Base-by-base conservation (phyloP, 2,888 invertebrate species). In the Standfussiana lucernea region DNA sequence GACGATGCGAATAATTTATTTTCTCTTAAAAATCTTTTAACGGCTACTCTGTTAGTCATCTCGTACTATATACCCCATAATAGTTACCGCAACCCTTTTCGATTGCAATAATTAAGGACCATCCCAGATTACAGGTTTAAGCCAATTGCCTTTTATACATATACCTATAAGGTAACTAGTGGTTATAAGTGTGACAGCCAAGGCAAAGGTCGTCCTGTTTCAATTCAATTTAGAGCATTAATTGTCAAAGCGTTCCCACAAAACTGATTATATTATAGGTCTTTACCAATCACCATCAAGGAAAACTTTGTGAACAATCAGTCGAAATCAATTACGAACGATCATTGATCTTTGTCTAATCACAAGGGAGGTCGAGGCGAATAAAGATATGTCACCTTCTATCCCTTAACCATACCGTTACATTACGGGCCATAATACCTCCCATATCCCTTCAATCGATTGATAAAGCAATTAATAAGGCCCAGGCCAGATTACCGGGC, bases 401-500 rank as follows among this genome's bases (percentile, higher is more conserved):
- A 74, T 50, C 88, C 75, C 69, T 65, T 13, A 40, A 66, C 79
- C 61, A 47, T 81, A 74, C 74, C 67, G 62, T 71, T 67, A 73
- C 53, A 65, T 74, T 72, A 72, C 56, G 65, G 61, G 40, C 77
- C 73, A 77, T 77, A 79, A 77, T 82, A 82, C 70, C 80, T 75
- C 73, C 77, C 72, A 84, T 88, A 80, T 77, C 82, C 79, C 70
- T 75, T 70, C 71, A 77, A 88, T 88, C 87, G 71, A 88, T 88
- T 85, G 87, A 86, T 82, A 82, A 83, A 85, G 82, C 85, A 76
- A 87, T 88, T 80, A 88, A 88, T 88, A 88, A 83, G 78, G 79
- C 73, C 75, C 77, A n/a, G 64, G n/a, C 81, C 82, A 78, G 80
- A 88, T 88, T 86, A 88, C 85, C 73, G 74, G 72, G 72, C 72